Evolutionary conservation across 2,797 vertebrate species (phyloP), one percentile per base, ranked within the genome.

Genomic region (Enteromius paludinosus): DNA sequence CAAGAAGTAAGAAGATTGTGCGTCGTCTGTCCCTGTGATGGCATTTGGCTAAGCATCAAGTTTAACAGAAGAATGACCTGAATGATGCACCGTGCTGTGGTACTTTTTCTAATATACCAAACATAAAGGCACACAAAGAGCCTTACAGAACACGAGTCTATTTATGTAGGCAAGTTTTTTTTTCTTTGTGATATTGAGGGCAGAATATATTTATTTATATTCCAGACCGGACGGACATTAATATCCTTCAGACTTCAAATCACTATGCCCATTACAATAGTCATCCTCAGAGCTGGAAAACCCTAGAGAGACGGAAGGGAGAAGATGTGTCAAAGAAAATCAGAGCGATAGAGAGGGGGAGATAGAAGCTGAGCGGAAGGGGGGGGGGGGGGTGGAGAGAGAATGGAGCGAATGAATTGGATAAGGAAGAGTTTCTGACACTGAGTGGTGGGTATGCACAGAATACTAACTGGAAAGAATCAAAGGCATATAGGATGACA

Each of bases 121-220:
- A 43, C 68, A n/a, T 80, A n/a, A 62, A 65, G 15, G n/a, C 10
- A 52, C 20, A 25, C n/a, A 49, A 25, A 35, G 20, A 25, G 2
- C 28, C 38, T 18, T 59, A 47, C 56, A 52, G 23, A 59, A 56
- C 59, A 65, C 7, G 8, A 45, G 11, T 23, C 47, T 59, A 12
- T 33, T 68, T 54, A 68, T 82, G 49, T 82, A 76, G 81, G 72
- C 25, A 72, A 76, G 30, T 28, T 28, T 65, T 45, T 47, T 82
- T 30, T 72, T 25, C 69, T 76, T 65, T 11, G 23, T n/a, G 54
- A 66, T 62, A 79, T 70, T 52, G 45, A 71, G 61, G 71, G 49
- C 78, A 81, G 83, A 66, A 81, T 81, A 76, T 83, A 83, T 83
- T 83, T 83, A 83, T 83, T 62, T 83, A 77, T 83, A 77, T 77